phyloP scores from a whole-genome alignment of 2,113 vertebrate genomes.

The Eleginops maclovinus region DNA sequence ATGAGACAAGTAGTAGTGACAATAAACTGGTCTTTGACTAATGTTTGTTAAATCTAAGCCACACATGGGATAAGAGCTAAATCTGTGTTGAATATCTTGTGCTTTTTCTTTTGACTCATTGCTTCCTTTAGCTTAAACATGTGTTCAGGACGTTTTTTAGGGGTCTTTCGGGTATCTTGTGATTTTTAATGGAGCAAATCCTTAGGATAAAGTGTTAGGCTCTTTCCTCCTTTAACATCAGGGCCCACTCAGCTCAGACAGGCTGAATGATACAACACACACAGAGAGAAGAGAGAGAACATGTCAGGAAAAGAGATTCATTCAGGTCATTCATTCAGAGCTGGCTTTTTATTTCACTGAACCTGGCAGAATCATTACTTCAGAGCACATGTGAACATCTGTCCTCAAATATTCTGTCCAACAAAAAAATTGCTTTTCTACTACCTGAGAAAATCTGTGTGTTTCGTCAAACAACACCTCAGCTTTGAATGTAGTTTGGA shows the following conservation, averaged over 20 bases:
- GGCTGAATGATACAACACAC: slow-evolving; percentile 22
- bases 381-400: slow-evolving; percentile 28
- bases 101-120: not conserved
- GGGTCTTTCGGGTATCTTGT: not conserved
- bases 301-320: slow-evolving; percentile 34
- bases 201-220: slow-evolving; percentile 11
- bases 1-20: not conserved
- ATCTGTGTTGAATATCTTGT: not conserved
- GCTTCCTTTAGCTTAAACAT: slow-evolving; percentile 4
- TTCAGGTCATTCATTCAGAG: slow-evolving; percentile 23
- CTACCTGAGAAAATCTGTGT: not conserved
- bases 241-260: not conserved
- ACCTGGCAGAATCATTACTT: slow-evolving; percentile 60
- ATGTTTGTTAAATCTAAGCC: not conserved
- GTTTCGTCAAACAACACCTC: not conserved
- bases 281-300: slow-evolving; percentile 9
- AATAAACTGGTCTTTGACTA: not conserved
- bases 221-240: slow-evolving; percentile 47
- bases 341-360: not conserved
- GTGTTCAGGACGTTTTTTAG: slow-evolving; percentile 8
- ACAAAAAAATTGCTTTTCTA: slow-evolving; percentile 9
- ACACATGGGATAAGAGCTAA: not conserved
- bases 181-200: slow-evolving; percentile 22
- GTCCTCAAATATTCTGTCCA: slow-evolving; percentile 5
- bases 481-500: not conserved